Base-by-base conservation (phyloP, 2,888 invertebrate species). In the Allolobophora icterica region DNA sequence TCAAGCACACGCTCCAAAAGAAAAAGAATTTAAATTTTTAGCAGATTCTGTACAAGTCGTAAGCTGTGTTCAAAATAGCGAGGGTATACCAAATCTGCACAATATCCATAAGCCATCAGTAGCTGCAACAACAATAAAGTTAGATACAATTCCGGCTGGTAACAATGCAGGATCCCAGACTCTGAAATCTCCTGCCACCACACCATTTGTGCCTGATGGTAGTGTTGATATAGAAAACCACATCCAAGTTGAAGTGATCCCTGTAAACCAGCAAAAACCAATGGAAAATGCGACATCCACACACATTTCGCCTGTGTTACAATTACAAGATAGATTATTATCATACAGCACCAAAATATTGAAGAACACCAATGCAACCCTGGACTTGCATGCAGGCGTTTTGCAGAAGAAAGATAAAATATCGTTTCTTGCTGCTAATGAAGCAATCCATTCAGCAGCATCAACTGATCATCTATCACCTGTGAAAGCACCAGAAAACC, bases 21-120 rank as follows among this genome's bases (percentile, higher is more conserved):
- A 13, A 71, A 30, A n/a, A 13, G n/a, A 71, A 71, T 71, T n/a
- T 2, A 71, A 30, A 71, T 71, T 71, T 71, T 71, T 11, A n/a
- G 30, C 71, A 71, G 71, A 71, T 71, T 71, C 71, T 71, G 30
- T n/a, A n/a, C 71, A 71, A 71, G 71, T 71, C 24, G 52, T 24
- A 0, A n/a, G n/a, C 71, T 8, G 30, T 71, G 71, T n/a, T 71
- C 30, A 13, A 71, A n/a, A n/a, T 71, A 71, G 2, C n/a, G 71
- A 71, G 71, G 71, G n/a, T 13, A 6, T n/a, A n/a, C 30, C 71
- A 71, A n/a, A n/a, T 8, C n/a, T 71, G 0, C n/a, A 13, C 71
- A 71, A 71, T 71, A 71, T 71, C n/a, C 71, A n/a, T n/a, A 71
- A 71, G 71, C 71, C 71, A n/a, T 30, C 71, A 71, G 71, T 71